Evolutionary conservation across 2,888 invertebrate species (phyloP).

Genomic region (Perizoma affinitatum): DNA sequence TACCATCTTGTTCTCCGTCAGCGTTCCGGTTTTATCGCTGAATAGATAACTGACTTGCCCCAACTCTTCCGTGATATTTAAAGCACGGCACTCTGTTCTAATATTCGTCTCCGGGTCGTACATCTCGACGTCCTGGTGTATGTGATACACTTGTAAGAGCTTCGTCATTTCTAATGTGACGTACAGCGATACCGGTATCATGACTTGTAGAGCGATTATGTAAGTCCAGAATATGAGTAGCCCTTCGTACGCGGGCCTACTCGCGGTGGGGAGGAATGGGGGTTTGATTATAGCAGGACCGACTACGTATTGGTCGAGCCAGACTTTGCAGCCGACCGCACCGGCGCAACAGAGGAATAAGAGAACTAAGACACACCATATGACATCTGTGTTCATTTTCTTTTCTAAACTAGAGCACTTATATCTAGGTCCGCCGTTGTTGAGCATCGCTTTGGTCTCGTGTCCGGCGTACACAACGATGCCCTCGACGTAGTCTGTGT

Average conservation of each 20-base stretch:
- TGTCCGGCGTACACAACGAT: slow-evolving; percentile 98
- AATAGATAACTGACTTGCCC: slow-evolving; percentile 96
- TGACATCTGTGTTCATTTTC: slow-evolving; percentile 97
- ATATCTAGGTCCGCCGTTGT: slow-evolving; percentile 97
- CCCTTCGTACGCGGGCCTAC: slow-evolving; percentile 88
- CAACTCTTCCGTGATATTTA: slow-evolving; percentile 98
- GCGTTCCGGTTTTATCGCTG: slow-evolving; percentile 98
- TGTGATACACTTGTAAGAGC: slow-evolving; percentile 97
- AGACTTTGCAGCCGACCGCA: slow-evolving; percentile 94
- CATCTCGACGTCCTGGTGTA: slow-evolving; percentile 94
- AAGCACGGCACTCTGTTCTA: slow-evolving; percentile 91
- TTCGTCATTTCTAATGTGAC: slow-evolving; percentile 99
- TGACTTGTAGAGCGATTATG: slow-evolving; percentile 97
- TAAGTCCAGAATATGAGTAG: slow-evolving; percentile 97
- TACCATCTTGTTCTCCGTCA: slow-evolving; percentile 99
- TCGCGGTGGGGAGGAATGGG: slow-evolving; percentile 87
- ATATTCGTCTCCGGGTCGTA: slow-evolving; percentile 93
- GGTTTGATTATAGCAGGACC: slow-evolving; percentile 73
- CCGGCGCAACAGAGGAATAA: slow-evolving; percentile 95
- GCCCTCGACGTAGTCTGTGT: slow-evolving; percentile 98
- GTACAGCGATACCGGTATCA: slow-evolving; percentile 98
- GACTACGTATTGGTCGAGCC: slow-evolving; percentile 86
- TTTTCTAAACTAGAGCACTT: slow-evolving; percentile 96
- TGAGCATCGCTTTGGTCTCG: slow-evolving; percentile 99
- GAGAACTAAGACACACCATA: slow-evolving; percentile 97